Percentiles rank a stretch among this genome's conserved stretches.
Evolutionary conservation across 2,797 vertebrate species (phyloP).

Genomic region (Gymnoscopelus microlampas): DNA sequence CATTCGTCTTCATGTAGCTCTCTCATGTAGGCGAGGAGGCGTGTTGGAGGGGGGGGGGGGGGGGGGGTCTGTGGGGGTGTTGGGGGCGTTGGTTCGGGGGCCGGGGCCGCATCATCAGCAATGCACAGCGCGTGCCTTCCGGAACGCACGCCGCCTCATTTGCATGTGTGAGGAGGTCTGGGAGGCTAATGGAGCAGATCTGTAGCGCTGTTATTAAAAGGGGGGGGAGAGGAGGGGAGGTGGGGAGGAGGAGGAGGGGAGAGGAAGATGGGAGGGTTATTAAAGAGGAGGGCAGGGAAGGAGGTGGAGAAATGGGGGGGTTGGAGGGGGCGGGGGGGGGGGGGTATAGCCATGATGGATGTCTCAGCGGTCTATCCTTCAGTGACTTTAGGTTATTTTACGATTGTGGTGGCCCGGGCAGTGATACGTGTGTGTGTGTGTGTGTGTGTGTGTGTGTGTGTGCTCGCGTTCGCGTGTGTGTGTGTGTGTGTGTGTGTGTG

Average conservation of each 20-base stretch:
- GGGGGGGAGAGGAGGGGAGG: conserved; percentile 18
- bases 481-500: background rate
- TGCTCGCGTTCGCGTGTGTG: background rate
- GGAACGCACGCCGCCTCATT: conserved; percentile 62
- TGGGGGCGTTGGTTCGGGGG: conserved; percentile 21
- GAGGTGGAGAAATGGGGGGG: conserved; percentile 31
- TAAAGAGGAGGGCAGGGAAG: conserved; percentile 30
- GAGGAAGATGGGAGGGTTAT: conserved; percentile 25
- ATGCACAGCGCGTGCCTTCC: conserved; percentile 57
- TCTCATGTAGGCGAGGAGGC: no score
- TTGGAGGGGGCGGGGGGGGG: no score
- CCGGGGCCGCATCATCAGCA: conserved; percentile 57
- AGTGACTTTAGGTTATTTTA: conserved; percentile 36
- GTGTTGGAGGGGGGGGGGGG: no score
- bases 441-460: background rate
- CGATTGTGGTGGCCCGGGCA: conserved; percentile 14
- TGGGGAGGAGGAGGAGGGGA: background rate
- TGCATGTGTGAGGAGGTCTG: conserved; percentile 78
- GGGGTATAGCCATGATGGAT: conserved; percentile 55
- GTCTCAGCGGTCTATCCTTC: conserved; percentile 38
- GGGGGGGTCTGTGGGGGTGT: no score
- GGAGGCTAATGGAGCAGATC: conserved; percentile 79
- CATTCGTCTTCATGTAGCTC: no score
- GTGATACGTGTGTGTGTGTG: background rate
- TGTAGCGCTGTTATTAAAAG: conserved; percentile 69